A percentile compares a stretch with the other conserved stretches of the same genome.
These are phyloP conservation scores for Cotesia chilonis DNA, from an alignment of 1,140 invertebrate genomes.

Conservation along the genomic window DNA sequence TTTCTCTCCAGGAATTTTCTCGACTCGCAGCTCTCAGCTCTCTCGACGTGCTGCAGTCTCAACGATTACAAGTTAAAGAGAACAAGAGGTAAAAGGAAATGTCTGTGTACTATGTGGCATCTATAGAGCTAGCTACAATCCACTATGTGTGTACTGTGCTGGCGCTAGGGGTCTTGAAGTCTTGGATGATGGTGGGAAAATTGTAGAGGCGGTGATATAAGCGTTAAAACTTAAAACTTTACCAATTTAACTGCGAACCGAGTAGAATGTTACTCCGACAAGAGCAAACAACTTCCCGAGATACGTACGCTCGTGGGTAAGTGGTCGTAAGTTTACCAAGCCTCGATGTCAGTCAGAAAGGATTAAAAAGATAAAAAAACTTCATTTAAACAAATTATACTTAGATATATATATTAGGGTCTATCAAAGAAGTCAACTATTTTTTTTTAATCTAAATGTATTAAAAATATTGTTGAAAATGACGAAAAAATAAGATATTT, in stretches of 20 bases:
- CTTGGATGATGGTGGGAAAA: conserved; percentile 9
- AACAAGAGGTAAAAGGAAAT: background rate
- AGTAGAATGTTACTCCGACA: conserved; percentile 41
- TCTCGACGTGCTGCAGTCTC: background rate
- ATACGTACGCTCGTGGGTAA: conserved; percentile 33
- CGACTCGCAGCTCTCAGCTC: background rate
- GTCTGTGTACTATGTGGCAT: conserved; percentile 3
- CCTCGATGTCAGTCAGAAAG: conserved; percentile 38
- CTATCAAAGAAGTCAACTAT: background rate
- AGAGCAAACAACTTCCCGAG: conserved; percentile 41
- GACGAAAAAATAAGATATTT: too few species aligned
- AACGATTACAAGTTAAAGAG: conserved; percentile 20
- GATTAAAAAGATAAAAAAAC: conserved; percentile 38
- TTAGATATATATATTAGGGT: background rate
- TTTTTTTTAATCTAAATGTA: too few species aligned
- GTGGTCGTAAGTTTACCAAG: conserved; percentile 41
- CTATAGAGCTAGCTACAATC: background rate
- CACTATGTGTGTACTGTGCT: background rate
- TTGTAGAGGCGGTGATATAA: conserved; percentile 34
- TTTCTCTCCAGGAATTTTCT: too few species aligned
- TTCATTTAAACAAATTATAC: background rate
- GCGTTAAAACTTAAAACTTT: conserved; percentile 45
- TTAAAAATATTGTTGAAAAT: too few species aligned
- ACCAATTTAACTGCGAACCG: conserved; percentile 43
- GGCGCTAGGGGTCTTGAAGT: background rate